Percentiles rank a stretch among this genome's conserved stretches.
Evolutionary conservation across 2,113 vertebrate genomes (phyloP).

Genomic region (Salvator merianae): DNA sequence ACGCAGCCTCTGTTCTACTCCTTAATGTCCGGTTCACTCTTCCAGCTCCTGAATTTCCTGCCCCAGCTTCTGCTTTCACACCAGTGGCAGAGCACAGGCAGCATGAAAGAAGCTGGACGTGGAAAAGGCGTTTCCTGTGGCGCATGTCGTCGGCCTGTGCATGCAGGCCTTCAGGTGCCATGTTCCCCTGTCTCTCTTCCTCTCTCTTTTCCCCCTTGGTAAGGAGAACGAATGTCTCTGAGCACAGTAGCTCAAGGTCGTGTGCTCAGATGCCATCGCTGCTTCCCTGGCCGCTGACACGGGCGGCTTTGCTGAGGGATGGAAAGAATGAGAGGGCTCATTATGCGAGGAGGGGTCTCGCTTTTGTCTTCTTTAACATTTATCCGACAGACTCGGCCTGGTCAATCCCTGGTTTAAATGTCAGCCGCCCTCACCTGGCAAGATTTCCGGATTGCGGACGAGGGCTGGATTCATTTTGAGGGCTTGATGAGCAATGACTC

Average conservation of each 20-base stretch:
- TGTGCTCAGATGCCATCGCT: not conserved
- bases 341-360: not conserved
- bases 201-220: not conserved
- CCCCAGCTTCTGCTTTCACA: too few species aligned
- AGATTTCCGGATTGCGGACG: conserved; percentile 54
- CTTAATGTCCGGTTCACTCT: too few species aligned
- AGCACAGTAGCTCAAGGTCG: not conserved
- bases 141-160: too few species aligned
- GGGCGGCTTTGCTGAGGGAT: not conserved
- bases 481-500: conserved; percentile 57
- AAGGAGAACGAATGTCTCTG: not conserved
- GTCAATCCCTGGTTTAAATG: conserved; percentile 42
- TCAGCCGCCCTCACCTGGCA: conserved; percentile 58
- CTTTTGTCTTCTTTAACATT: not conserved
- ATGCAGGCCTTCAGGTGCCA: too few species aligned
- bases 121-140: too few species aligned
- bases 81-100: too few species aligned
- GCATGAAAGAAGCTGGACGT: too few species aligned
- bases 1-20: too few species aligned
- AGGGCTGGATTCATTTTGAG: conserved; percentile 35
- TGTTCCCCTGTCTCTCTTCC: not conserved
- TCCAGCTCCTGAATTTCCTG: too few species aligned
- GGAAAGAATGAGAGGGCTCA: conserved; percentile 13
- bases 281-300: not conserved
- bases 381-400: conserved; percentile 13